phyloP scores from a whole-genome alignment of 2,888 invertebrate species.

The Emesis furor region DNA sequence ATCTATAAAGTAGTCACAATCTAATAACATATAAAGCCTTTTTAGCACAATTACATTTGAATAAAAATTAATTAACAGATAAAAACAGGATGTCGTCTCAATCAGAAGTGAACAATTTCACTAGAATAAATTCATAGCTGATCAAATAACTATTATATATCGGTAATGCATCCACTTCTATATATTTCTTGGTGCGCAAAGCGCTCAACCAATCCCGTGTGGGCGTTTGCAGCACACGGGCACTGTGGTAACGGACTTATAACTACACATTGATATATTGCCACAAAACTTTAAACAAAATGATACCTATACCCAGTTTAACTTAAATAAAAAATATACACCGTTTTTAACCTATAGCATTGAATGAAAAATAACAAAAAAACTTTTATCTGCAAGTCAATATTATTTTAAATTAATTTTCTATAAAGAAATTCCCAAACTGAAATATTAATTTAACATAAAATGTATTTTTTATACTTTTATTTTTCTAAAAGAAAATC shows the following conservation, averaged over 20 bases:
- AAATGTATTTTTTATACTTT: background rate
- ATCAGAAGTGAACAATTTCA: too few relatives aligned
- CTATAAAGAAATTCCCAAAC: background rate
- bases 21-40: too few relatives aligned
- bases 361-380: background rate
- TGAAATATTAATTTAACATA: background rate
- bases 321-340: background rate
- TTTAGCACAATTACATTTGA: too few relatives aligned
- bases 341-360: background rate
- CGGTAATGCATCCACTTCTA: conserved; percentile 77
- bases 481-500: background rate
- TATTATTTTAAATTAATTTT: background rate
- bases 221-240: conserved; percentile 88
- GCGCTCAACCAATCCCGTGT: conserved; percentile 85
- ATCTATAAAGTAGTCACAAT: too few relatives aligned
- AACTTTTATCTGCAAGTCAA: background rate
- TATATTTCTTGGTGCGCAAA: conserved; percentile 87
- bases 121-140: background rate
- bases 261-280: conserved; percentile 73
- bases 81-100: too few relatives aligned
- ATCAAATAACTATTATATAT: conserved; percentile 55
- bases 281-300: conserved; percentile 58
- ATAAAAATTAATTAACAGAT: too few relatives aligned
- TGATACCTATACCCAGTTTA: background rate
- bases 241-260: conserved; percentile 87